These are phyloP conservation scores for Metaphire vulgaris DNA, from an alignment of 1,140 invertebrate genomes.

Conservation along the genomic window DNA sequence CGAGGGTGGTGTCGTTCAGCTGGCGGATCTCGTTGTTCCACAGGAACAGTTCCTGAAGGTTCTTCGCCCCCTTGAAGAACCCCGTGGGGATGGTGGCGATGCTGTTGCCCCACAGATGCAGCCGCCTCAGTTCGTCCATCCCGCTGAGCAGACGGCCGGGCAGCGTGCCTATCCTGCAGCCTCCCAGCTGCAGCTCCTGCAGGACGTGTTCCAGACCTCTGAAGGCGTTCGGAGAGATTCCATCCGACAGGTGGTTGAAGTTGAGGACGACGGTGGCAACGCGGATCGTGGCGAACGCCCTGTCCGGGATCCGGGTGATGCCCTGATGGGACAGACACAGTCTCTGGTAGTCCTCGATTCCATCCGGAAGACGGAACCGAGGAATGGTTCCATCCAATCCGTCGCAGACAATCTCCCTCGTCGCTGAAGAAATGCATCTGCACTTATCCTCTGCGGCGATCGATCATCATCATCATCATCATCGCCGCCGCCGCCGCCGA, in stretches of 20 bases:
- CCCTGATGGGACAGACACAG: neutral
- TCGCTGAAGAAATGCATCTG: neutral
- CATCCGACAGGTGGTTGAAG: constrained; percentile 25
- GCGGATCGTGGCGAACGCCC: constrained; percentile 6
- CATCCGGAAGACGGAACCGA: neutral
- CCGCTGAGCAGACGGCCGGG: constrained; percentile 17
- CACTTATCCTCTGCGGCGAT: neutral
- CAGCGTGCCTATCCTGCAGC: constrained; percentile 12
- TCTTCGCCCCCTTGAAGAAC: constrained; percentile 22
- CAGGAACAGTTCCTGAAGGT: constrained; percentile 23
- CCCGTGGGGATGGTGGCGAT: constrained; percentile 14
- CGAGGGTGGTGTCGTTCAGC: constrained; percentile 19
- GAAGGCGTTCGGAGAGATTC: constrained; percentile 16
- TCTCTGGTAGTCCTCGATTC: neutral
- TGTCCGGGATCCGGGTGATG: neutral
- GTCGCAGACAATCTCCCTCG: neutral
- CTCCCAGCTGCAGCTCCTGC: constrained; percentile 26
- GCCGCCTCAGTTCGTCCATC: constrained; percentile 12
- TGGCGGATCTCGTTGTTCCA: constrained; percentile 26
- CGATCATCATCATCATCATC: too few species aligned
- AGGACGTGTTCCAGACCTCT: constrained; percentile 10
- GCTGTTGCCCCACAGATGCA: constrained; percentile 27
- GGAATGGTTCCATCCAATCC: neutral
- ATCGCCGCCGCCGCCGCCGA: too few species aligned
- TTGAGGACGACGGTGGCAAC: constrained; percentile 20